A percentile compares a stretch with the other conserved stretches of the same genome.
phyloP scores from a whole-genome alignment of 2,113 vertebrate genomes.

The Pungitius pungitius region DNA sequence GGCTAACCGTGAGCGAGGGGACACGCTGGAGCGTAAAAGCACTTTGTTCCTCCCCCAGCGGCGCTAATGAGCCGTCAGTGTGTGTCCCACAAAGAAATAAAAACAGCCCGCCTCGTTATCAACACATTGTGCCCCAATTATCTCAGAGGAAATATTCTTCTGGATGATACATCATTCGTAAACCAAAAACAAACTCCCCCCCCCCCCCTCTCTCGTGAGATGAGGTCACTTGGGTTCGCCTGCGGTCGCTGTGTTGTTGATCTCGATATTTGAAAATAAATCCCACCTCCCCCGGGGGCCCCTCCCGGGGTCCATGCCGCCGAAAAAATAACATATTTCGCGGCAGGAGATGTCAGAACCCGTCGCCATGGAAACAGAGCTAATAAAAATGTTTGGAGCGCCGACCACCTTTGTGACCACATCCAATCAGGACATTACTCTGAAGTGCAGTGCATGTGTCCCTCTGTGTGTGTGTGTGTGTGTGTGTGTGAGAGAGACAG shows the following conservation, averaged over 20 bases:
- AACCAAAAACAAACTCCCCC: slow-evolving; percentile 33
- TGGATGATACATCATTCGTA: slow-evolving; percentile 42
- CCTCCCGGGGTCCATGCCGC: slow-evolving; percentile 48
- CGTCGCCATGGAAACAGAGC: slow-evolving; percentile 81
- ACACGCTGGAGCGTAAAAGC: slow-evolving; percentile 18
- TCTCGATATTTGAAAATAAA: no score
- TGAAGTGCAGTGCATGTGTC: slow-evolving; percentile 26
- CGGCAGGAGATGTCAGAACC: slow-evolving; percentile 73
- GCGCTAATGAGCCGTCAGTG: slow-evolving; percentile 47
- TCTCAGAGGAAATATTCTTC: slow-evolving; percentile 43
- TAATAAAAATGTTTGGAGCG: slow-evolving; percentile 59
- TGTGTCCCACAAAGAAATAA: neutral
- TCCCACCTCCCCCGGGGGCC: no score
- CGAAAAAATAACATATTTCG: slow-evolving; percentile 64
- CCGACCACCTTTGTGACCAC: slow-evolving; percentile 65
- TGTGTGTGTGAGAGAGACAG: slow-evolving; percentile 11
- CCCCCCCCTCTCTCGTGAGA: slow-evolving; percentile 12
- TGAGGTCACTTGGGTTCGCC: slow-evolving; percentile 53
- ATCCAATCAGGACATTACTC: slow-evolving; percentile 69
- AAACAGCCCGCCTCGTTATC: slow-evolving; percentile 46
- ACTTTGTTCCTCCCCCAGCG: slow-evolving; percentile 19
- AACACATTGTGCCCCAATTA: slow-evolving; percentile 48
- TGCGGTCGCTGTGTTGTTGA: slow-evolving; percentile 14
- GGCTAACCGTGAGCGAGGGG: slow-evolving; percentile 21
- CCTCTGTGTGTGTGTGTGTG: neutral